These are phyloP conservation scores for Scelioninae gen. 1 DNA, from an alignment of 2,888 invertebrate species.

Conservation along the genomic window DNA sequence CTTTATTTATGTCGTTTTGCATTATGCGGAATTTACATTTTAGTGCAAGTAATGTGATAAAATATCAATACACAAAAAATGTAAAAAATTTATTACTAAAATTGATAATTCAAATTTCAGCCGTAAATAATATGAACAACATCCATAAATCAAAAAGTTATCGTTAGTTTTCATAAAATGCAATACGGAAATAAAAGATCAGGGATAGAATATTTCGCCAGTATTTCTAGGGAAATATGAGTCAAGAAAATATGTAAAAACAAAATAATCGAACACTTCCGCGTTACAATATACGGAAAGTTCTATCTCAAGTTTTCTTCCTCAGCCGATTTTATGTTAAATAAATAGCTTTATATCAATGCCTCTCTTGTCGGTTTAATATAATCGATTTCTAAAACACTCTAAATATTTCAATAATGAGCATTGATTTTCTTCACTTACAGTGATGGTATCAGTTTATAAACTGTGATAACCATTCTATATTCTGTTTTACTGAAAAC, in stretches of 20 bases:
- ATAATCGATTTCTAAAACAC: slow-evolving; percentile 25
- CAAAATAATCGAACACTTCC: slow-evolving; percentile 21
- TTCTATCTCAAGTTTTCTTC: slow-evolving; percentile 12
- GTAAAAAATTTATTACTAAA: slow-evolving; percentile 27
- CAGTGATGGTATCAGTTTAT: too few species aligned
- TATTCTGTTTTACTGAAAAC: too few species aligned
- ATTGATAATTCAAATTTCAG: slow-evolving; percentile 16
- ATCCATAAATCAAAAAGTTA: slow-evolving; percentile 49
- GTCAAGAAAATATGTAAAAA: slow-evolving; percentile 42
- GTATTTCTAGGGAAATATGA: slow-evolving; percentile 39
- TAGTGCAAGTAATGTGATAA: background rate
- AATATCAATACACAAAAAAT: slow-evolving; percentile 3
- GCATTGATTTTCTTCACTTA: slow-evolving; percentile 13
- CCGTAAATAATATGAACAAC: slow-evolving; percentile 21
- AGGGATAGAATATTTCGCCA: slow-evolving; percentile 41
- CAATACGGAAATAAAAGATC: slow-evolving; percentile 45
- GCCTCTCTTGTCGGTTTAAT: background rate
- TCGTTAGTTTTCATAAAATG: slow-evolving; percentile 43
- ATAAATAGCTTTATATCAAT: slow-evolving; percentile 24
- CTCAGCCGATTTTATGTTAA: slow-evolving; percentile 12
- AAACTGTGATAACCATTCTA: too few species aligned
- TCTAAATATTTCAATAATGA: slow-evolving; percentile 15
- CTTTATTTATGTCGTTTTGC: background rate
- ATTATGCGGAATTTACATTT: background rate
- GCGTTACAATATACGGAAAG: slow-evolving; percentile 8